phyloP scores from a whole-genome alignment of 1,140 invertebrate species.

The Drosophila takahashii region DNA sequence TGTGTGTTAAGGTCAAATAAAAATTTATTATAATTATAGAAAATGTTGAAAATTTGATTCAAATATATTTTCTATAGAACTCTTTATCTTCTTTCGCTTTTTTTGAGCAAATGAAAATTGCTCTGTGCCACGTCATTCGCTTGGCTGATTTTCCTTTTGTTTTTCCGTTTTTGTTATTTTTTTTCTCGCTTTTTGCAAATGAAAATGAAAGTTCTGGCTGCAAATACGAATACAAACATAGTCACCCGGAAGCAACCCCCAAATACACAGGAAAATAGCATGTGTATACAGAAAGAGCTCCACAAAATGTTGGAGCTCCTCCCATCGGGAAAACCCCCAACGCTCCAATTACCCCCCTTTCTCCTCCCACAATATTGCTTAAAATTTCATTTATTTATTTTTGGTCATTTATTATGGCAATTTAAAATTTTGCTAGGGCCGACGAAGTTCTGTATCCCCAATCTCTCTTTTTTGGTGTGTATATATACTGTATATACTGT shows the following conservation, averaged over 20 bases:
- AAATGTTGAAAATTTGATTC: not conserved
- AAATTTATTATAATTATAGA: too few species aligned
- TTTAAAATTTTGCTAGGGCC: slow-evolving; percentile 38
- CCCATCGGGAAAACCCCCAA: slow-evolving; percentile 30
- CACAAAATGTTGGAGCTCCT: slow-evolving; percentile 57
- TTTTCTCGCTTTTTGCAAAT: slow-evolving; percentile 47
- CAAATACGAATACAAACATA: slow-evolving; percentile 37
- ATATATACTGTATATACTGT: not conserved
- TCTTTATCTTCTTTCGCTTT: not conserved
- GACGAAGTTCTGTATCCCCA: not conserved
- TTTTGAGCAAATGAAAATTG: slow-evolving; percentile 12
- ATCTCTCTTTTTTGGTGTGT: not conserved
- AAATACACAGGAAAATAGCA: slow-evolving; percentile 29
- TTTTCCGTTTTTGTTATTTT: slow-evolving; percentile 27
- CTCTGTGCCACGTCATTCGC: slow-evolving; percentile 43
- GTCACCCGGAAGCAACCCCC: slow-evolving; percentile 43
- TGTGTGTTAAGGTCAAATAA: not conserved
- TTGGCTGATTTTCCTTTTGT: slow-evolving; percentile 49
- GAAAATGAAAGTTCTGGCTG: slow-evolving; percentile 70
- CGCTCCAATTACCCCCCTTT: not conserved
- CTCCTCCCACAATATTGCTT: not conserved
- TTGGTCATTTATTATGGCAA: slow-evolving; percentile 47
- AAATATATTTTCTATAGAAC: slow-evolving; percentile 20
- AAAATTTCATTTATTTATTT: slow-evolving; percentile 34
- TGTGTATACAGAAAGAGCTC: slow-evolving; percentile 42